phyloP scores from a whole-genome alignment of 2,113 vertebrate genomes.

The Pelodiscus sinensis region DNA sequence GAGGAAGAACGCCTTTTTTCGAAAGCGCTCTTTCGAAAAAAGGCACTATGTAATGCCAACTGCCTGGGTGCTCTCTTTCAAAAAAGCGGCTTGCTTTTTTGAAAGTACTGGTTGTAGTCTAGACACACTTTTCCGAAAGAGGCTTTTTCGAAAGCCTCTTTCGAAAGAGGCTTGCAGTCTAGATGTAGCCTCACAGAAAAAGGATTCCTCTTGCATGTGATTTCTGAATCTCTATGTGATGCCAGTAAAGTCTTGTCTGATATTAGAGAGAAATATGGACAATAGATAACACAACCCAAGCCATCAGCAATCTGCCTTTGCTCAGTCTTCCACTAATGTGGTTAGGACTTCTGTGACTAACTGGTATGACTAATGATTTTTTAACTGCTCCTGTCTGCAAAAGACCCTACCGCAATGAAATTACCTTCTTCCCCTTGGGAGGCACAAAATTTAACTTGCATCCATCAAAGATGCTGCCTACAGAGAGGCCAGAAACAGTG shows the following conservation, averaged over 20 bases:
- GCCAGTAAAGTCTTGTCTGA: conserved; percentile 7
- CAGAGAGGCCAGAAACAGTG: conserved; percentile 10
- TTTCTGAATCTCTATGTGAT: neutral
- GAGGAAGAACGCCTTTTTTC: too few relatives aligned
- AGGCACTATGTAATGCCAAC: too few relatives aligned
- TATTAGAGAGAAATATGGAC: conserved; percentile 43
- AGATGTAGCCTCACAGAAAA: neutral
- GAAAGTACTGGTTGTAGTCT: too few relatives aligned
- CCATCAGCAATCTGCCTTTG: conserved; percentile 2
- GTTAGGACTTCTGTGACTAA: conserved; percentile 52
- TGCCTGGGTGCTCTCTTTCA: too few relatives aligned
- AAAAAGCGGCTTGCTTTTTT: too few relatives aligned
- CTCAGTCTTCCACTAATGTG: conserved; percentile 39
- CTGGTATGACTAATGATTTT: conserved; percentile 45
- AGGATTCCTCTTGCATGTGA: neutral
- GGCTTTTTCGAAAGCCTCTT: too few relatives aligned
- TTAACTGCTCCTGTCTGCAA: neutral
- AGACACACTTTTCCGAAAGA: too few relatives aligned
- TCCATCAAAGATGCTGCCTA: conserved; percentile 21
- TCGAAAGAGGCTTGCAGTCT: too few relatives aligned
- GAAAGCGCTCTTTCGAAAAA: too few relatives aligned
- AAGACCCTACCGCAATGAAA: conserved; percentile 45
- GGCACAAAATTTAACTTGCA: conserved; percentile 55
- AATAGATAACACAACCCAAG: conserved; percentile 15
- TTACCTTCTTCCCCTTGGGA: conserved; percentile 42